phyloP scores from a whole-genome alignment of 2,888 invertebrate species.

The Rhamphomyia laevipes region DNA sequence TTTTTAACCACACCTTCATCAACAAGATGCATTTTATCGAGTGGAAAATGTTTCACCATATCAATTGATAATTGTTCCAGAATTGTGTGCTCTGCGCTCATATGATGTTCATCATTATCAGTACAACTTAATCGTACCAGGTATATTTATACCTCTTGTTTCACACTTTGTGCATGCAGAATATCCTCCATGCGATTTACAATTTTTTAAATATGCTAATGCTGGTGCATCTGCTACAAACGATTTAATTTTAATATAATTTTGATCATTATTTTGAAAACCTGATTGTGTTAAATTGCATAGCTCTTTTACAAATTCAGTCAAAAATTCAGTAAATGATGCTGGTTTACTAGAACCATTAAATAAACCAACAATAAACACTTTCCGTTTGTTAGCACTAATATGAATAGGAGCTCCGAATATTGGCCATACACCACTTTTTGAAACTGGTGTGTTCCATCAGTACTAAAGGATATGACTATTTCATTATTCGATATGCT shows the following conservation, averaged over 20 bases:
- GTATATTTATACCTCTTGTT: background rate
- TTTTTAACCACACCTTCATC: background rate
- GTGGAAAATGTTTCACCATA: background rate
- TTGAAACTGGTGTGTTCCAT: background rate
- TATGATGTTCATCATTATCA: background rate
- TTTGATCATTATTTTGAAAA: background rate
- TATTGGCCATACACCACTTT: background rate
- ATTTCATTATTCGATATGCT: background rate
- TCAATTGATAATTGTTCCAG: background rate
- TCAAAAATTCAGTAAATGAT: background rate
- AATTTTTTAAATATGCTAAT: background rate
- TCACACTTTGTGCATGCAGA: background rate
- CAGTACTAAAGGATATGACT: background rate
- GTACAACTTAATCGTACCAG: background rate
- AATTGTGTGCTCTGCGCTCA: background rate
- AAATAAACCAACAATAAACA: background rate
- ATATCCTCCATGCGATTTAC: background rate
- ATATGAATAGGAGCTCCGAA: background rate
- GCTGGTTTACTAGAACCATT: background rate
- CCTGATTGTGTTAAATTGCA: background rate
- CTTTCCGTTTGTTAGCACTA: background rate
- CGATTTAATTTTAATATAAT: background rate
- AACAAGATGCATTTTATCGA: background rate
- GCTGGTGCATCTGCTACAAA: background rate
- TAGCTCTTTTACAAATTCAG: background rate